Evolutionary conservation across 2,113 vertebrate genomes (phyloP).

Genomic region (Solenodon paradoxus): DNA sequence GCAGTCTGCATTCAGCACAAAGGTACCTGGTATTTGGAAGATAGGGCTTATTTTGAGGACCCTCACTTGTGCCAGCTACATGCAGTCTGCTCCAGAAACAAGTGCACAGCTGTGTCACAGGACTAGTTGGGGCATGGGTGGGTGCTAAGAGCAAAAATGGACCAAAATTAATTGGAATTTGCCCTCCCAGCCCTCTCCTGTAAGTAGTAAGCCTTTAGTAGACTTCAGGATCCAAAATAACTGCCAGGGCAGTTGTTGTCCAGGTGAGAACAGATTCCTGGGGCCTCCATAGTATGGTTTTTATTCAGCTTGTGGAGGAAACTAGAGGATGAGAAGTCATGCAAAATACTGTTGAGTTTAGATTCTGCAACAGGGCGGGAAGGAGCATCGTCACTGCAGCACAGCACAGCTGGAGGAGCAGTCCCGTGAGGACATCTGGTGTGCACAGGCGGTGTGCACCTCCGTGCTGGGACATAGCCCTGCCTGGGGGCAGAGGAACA

Average conservation of each 20-base stretch:
- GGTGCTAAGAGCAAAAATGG: background rate
- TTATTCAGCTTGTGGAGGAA: background rate
- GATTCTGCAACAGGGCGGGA: background rate
- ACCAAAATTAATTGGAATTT: background rate
- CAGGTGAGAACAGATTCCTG: background rate
- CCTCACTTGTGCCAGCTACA: too few species aligned
- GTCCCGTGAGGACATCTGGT: too few species aligned
- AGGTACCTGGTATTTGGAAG: background rate
- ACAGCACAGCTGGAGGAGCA: too few species aligned
- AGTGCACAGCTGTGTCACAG: too few species aligned
- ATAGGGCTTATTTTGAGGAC: background rate
- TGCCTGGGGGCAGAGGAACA: background rate
- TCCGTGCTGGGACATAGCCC: background rate
- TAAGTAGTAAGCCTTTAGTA: background rate
- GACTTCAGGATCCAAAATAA: background rate
- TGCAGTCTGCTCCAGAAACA: background rate
- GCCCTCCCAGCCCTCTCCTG: background rate
- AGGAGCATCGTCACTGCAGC: background rate
- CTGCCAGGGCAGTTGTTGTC: background rate
- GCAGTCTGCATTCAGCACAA: background rate
- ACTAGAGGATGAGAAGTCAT: background rate
- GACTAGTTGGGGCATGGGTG: background rate
- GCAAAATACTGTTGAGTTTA: background rate
- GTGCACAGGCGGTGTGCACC: too few species aligned
- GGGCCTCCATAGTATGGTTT: background rate